Conservation (phyloP, 2,113 vertebrate genomes). For the Daboia siamensis region DNA sequence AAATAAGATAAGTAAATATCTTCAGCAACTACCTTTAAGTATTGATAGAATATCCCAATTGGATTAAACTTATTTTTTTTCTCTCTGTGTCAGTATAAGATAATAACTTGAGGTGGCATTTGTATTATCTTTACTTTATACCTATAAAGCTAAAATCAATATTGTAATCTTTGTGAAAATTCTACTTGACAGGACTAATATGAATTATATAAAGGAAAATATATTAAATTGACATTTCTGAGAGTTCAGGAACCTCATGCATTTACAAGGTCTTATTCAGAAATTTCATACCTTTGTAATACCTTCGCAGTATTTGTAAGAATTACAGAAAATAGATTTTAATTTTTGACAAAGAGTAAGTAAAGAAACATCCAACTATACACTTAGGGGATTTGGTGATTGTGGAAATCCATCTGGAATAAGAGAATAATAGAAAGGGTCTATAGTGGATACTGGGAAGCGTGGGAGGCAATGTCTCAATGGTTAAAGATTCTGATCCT, state of each 20-base stretch:
- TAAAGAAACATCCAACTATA: neutral
- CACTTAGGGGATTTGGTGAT: neutral
- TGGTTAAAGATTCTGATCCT: too few species aligned
- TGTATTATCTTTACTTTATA: neutral
- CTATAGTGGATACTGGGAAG: neutral
- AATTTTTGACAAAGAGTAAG: neutral
- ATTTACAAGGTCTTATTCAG: neutral
- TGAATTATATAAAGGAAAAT: neutral
- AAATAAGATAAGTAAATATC: neutral
- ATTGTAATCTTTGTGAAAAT: neutral
- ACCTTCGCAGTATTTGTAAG: neutral
- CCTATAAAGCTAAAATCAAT: neutral
- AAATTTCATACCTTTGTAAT: neutral
- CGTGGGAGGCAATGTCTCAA: neutral
- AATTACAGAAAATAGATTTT: neutral
- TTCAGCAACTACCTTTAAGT: neutral
- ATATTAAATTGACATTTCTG: neutral
- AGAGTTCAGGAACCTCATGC: neutral
- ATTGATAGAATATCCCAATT: neutral
- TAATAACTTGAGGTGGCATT: neutral
- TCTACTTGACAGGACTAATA: neutral
- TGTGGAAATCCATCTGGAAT: neutral
- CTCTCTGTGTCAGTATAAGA: neutral
- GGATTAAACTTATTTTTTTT: neutral
- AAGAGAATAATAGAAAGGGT: neutral